These are phyloP conservation scores for Limenitis camilla DNA, from an alignment of 2,888 invertebrate genomes.

Conservation along the genomic window DNA sequence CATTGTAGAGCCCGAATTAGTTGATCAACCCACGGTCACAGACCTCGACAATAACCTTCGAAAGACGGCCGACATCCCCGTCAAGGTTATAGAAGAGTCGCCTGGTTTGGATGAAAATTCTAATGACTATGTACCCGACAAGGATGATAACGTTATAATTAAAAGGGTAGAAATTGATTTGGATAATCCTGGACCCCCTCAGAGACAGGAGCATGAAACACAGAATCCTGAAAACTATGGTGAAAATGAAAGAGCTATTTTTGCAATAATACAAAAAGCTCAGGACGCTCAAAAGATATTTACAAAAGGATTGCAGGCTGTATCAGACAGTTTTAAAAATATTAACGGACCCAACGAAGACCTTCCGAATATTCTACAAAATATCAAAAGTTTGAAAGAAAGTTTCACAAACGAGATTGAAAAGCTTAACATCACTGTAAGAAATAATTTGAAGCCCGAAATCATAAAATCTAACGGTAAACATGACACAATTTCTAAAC, in stretches of 20 bases:
- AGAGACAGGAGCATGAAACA: constrained; percentile 60
- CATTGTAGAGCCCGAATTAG: constrained; percentile 38
- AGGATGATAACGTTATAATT: constrained; percentile 31
- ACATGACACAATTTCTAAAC: constrained; percentile 23
- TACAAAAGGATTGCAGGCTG: constrained; percentile 38
- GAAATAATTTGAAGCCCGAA: constrained; percentile 35
- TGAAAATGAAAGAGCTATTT: constrained; percentile 36
- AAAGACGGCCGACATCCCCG: constrained; percentile 42
- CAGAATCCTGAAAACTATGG: constrained; percentile 52
- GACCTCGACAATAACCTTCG: constrained; percentile 46
- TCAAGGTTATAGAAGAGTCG: constrained; percentile 47
- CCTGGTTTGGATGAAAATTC: constrained; percentile 31
- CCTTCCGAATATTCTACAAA: constrained; percentile 39
- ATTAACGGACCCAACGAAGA: constrained; percentile 42
- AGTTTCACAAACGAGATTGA: constrained; percentile 44
- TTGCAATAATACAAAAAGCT: constrained; percentile 42
- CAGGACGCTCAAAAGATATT: constrained; percentile 38
- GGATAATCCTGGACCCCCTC: constrained; percentile 54
- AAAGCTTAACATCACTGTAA: constrained; percentile 47
- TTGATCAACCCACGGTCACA: constrained; percentile 40
- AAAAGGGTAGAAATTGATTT: constrained; percentile 48
- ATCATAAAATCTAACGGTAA: constrained; percentile 18
- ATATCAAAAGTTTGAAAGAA: constrained; percentile 42
- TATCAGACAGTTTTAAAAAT: constrained; percentile 45
- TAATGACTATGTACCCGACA: constrained; percentile 31